These are phyloP conservation scores for Sakesphorus luctuosus DNA, from an alignment of 2,113 vertebrate species.

Conservation along the genomic window DNA sequence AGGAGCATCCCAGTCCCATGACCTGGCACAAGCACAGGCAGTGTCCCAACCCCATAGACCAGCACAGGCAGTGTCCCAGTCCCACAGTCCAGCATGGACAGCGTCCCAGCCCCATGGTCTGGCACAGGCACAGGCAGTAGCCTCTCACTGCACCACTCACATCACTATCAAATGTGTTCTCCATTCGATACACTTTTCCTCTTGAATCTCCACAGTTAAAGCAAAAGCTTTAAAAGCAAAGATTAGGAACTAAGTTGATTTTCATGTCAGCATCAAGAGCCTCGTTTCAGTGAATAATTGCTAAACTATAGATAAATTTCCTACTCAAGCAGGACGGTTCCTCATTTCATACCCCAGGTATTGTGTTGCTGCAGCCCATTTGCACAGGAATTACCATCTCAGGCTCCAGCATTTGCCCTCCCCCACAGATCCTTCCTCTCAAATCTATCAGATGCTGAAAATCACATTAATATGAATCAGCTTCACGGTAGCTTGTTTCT, in stretches of 20 bases:
- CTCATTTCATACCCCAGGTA: not conserved
- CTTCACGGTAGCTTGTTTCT: conserved; percentile 43
- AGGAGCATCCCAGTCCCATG: not conserved
- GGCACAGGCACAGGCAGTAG: not conserved
- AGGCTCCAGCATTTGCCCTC: not conserved
- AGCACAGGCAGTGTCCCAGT: not conserved
- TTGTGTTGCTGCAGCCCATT: conserved; percentile 2
- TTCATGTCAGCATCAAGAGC: not conserved
- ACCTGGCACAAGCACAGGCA: not conserved
- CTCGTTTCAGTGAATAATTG: conserved; percentile 4
- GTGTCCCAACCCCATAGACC: not conserved
- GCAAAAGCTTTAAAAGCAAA: not conserved
- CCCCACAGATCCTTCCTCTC: conserved; percentile 21
- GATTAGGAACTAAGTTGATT: conserved; percentile 4
- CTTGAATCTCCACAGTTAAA: not conserved
- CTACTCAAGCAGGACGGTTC: not conserved
- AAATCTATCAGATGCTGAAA: conserved; percentile 37
- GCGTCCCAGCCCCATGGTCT: not conserved
- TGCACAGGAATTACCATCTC: not conserved
- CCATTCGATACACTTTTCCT: fast-evolving
- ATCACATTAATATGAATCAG: conserved; percentile 58
- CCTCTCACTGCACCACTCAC: not conserved
- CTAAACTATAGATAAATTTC: not conserved
- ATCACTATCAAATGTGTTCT: not conserved
- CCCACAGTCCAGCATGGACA: not conserved